These are phyloP conservation scores for Apamea sordens DNA, from an alignment of 2,888 invertebrate species.

Conservation along the genomic window DNA sequence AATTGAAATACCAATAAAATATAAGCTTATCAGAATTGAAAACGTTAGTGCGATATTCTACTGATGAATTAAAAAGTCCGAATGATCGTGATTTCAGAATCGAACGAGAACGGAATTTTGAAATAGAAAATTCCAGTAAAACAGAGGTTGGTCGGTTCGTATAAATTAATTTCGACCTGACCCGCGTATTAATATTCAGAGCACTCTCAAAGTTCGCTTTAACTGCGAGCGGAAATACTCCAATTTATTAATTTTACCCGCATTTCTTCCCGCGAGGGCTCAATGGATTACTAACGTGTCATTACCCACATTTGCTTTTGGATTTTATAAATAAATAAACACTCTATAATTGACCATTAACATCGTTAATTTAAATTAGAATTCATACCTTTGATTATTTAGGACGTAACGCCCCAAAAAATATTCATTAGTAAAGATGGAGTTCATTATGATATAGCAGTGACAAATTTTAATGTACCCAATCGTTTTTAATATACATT, in stretches of 20 bases:
- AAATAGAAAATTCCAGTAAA: conserved; percentile 84
- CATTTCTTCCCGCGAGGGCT: conserved; percentile 75
- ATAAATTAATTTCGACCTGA: conserved; percentile 88
- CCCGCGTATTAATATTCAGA: conserved; percentile 89
- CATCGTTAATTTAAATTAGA: conserved; percentile 10
- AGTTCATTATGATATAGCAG: conserved; percentile 32
- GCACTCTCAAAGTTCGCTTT: conserved; percentile 87
- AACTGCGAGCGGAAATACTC: conserved; percentile 85
- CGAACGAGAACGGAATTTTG: conserved; percentile 82
- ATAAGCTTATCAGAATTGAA: conserved; percentile 51
- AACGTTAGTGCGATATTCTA: conserved; percentile 48
- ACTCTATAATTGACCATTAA: conserved; percentile 13
- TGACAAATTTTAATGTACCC: conserved; percentile 25
- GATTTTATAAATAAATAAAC: conserved; percentile 57
- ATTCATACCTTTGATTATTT: conserved; percentile 19
- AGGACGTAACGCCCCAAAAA: conserved; percentile 4
- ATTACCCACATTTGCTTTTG: conserved; percentile 68
- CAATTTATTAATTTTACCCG: conserved; percentile 85
- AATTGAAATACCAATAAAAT: conserved; percentile 36
- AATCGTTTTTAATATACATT: conserved; percentile 38
- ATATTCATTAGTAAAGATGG: conserved; percentile 24
- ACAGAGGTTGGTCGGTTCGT: conserved; percentile 84
- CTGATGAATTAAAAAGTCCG: conserved; percentile 65
- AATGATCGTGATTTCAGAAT: conserved; percentile 79
- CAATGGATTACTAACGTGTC: conserved; percentile 74